phyloP scores from a whole-genome alignment of 2,888 invertebrate genomes.

The Aphrophora alni region DNA sequence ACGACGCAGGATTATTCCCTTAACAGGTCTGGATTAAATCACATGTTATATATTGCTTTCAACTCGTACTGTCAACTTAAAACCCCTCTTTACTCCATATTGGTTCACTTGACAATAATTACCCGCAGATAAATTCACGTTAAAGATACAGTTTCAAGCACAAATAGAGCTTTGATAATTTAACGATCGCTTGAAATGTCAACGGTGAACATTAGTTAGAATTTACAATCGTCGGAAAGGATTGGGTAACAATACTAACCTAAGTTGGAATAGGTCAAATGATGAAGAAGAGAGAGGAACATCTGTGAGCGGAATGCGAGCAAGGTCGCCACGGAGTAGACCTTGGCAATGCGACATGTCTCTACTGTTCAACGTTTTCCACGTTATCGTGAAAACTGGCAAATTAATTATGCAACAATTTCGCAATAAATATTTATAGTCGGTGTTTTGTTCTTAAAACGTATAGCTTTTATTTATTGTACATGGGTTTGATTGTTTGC shows the following conservation, averaged over 20 bases:
- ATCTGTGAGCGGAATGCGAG: neutral
- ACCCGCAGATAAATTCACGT: neutral
- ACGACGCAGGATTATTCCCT: neutral
- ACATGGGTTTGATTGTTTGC: too few species aligned
- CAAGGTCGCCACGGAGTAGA: neutral
- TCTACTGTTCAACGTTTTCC: constrained; percentile 6
- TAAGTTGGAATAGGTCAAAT: neutral
- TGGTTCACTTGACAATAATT: neutral
- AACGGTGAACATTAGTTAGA: neutral
- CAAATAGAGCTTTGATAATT: too few species aligned
- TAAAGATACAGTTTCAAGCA: neutral
- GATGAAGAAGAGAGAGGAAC: constrained; percentile 1
- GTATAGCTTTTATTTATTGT: neutral
- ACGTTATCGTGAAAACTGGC: neutral
- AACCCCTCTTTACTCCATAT: neutral
- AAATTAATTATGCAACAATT: neutral
- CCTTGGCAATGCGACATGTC: neutral
- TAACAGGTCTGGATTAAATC: neutral
- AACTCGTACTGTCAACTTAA: too few species aligned
- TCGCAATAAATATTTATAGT: neutral
- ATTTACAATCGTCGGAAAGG: neutral
- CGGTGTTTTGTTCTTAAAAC: neutral
- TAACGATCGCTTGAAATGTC: neutral
- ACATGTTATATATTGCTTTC: neutral
- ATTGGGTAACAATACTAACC: neutral